A percentile compares a stretch with the other conserved stretches of the same genome.
These are phyloP conservation scores for Odontomachus brunneus DNA, from an alignment of 1,140 invertebrate species.

Conservation along the genomic window DNA sequence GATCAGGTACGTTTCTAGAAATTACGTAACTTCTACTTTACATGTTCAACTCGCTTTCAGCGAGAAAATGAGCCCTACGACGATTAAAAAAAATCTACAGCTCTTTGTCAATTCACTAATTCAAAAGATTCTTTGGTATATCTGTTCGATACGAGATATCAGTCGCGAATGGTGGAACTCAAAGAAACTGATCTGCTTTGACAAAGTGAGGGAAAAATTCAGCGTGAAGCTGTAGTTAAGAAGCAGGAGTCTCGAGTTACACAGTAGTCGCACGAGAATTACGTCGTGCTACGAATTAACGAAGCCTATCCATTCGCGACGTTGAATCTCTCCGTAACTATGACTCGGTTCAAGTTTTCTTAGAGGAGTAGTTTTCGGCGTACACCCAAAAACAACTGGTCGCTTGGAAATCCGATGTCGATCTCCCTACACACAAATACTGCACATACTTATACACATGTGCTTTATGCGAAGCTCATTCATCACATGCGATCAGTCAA, in stretches of 20 bases:
- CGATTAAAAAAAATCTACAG: not conserved
- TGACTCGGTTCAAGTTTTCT: not conserved
- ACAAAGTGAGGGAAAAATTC: no score
- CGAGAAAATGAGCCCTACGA: not conserved
- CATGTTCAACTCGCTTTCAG: not conserved
- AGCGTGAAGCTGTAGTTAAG: no score
- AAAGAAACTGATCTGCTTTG: no score
- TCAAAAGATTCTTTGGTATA: no score
- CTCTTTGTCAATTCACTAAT: not conserved
- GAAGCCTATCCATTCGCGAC: not conserved
- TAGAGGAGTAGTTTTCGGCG: not conserved
- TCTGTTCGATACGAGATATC: no score
- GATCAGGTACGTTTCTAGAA: no score
- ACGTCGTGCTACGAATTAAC: slow-evolving; percentile 1
- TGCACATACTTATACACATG: no score
- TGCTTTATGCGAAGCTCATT: not conserved
- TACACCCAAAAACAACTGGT: not conserved
- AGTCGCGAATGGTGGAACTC: no score
- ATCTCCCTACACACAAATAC: not conserved
- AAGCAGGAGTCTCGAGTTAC: no score
- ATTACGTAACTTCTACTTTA: no score
- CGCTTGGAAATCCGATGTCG: not conserved
- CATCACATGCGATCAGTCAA: slow-evolving; percentile 1
- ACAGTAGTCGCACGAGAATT: no score
- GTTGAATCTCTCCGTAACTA: not conserved